Percentiles rank a stretch among this genome's conserved stretches.
These are phyloP conservation scores for Plagodis dolabraria DNA, from an alignment of 2,888 invertebrate genomes.

Conservation along the genomic window DNA sequence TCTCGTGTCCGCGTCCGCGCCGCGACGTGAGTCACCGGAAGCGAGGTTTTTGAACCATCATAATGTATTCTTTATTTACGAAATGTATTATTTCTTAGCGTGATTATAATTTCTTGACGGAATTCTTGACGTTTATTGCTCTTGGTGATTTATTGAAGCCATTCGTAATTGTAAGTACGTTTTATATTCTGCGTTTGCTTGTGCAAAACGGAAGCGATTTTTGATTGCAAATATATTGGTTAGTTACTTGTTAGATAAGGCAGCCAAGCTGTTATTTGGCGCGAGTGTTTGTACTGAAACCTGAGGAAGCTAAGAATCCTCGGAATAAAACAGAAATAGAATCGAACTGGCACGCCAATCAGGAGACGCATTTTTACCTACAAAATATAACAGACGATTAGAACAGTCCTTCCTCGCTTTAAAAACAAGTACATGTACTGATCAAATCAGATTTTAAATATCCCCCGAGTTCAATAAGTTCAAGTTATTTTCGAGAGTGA, in stretches of 20 bases:
- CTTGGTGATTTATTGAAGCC: constrained; percentile 11
- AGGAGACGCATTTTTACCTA: no score
- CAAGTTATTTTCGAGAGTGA: constrained; percentile 27
- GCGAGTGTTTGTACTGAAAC: no score
- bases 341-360: no score
- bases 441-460: background rate
- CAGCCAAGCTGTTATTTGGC: no score
- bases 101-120: constrained; percentile 6
- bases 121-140: constrained; percentile 20
- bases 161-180: constrained; percentile 9
- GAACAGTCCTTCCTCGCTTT: no score
- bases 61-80: constrained; percentile 13
- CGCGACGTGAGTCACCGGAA: constrained; percentile 36
- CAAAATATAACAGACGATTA: no score
- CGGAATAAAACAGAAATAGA: no score
- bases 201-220: background rate
- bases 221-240: background rate
- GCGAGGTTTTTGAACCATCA: constrained; percentile 24
- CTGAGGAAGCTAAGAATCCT: no score
- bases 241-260: no score
- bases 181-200: constrained; percentile 9
- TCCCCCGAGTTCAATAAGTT: constrained; percentile 24
- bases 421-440: no score
- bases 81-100: background rate
- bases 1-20: constrained; percentile 3